Percentiles rank a stretch among this genome's conserved stretches.
Evolutionary conservation across 2,888 invertebrate genomes (phyloP).

Genomic region (Erebia aethiops): DNA sequence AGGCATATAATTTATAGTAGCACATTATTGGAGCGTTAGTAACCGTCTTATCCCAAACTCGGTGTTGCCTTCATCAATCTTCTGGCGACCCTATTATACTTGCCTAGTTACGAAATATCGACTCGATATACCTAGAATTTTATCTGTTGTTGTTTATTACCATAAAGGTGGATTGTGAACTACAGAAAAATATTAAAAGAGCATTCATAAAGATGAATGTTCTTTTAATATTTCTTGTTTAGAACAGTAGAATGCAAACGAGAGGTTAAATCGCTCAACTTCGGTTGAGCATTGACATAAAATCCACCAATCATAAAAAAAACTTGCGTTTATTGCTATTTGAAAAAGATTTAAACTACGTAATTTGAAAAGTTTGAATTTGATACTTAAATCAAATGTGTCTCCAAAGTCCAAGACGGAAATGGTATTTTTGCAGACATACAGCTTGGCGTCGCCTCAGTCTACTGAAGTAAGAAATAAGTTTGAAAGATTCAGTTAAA

Average conservation of each 20-base stretch:
- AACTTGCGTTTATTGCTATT: background rate
- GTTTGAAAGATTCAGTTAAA: slow-evolving; percentile 24
- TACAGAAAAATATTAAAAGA: too few species aligned
- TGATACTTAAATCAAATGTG: slow-evolving; percentile 21
- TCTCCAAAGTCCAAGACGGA: slow-evolving; percentile 24
- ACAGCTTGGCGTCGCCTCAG: slow-evolving; percentile 24
- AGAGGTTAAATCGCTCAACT: too few species aligned
- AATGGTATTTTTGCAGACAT: slow-evolving; percentile 23
- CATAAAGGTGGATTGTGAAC: too few species aligned
- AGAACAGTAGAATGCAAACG: too few species aligned
- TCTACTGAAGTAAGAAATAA: slow-evolving; percentile 23
- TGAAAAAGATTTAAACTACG: background rate
- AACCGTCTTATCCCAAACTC: slow-evolving; percentile 51
- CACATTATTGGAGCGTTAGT: slow-evolving; percentile 46
- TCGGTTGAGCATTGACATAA: too few species aligned
- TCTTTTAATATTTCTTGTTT: too few species aligned
- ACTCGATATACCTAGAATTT: background rate
- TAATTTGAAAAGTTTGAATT: slow-evolving; percentile 24
- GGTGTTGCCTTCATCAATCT: slow-evolving; percentile 60
- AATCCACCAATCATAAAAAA: too few species aligned
- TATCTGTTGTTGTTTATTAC: background rate
- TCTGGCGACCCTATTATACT: slow-evolving; percentile 46
- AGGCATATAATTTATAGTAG: slow-evolving; percentile 35
- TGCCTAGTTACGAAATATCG: slow-evolving; percentile 17
- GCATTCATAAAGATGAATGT: too few species aligned